Conservation (phyloP, 2,888 invertebrate genomes). For the Eupithecia abbreviata region DNA sequence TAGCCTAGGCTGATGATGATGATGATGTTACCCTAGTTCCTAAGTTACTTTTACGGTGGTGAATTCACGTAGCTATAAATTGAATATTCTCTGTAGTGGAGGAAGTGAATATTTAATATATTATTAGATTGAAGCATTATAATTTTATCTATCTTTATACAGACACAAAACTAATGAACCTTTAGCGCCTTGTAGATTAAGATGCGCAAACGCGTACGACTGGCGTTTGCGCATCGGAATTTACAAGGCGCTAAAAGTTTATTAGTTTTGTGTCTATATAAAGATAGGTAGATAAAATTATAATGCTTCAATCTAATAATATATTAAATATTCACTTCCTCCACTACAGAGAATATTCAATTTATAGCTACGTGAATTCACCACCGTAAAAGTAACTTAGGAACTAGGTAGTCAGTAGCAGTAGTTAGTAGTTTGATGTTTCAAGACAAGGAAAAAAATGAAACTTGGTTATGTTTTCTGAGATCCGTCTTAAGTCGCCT, state of each 20-base stretch:
- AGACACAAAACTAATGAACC: not conserved
- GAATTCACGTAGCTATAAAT: too few species aligned
- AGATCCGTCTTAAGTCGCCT: too few species aligned
- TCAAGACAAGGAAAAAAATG: too few species aligned
- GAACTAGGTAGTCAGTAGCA: not conserved
- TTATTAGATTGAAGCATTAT: too few species aligned
- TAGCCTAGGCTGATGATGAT: too few species aligned
- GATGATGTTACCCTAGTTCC: not conserved
- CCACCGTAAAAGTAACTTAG: not conserved
- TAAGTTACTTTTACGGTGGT: not conserved
- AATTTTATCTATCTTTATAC: not conserved
- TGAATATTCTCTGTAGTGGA: too few species aligned
- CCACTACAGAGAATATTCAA: too few species aligned
- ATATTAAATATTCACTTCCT: too few species aligned
- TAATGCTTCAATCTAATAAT: too few species aligned
- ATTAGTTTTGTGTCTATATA: not conserved
- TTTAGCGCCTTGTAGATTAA: not conserved
- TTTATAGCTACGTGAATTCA: not conserved
- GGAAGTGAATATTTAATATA: too few species aligned
- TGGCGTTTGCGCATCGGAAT: not conserved
- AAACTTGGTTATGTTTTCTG: too few species aligned
- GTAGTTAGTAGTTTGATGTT: too few species aligned
- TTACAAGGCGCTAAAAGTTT: not conserved
- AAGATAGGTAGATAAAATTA: not conserved
- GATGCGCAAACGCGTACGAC: not conserved